Percentiles rank a stretch among this genome's conserved stretches.
phyloP scores from a whole-genome alignment of 2,113 vertebrate species.

The Cephalopterus ornatus region DNA sequence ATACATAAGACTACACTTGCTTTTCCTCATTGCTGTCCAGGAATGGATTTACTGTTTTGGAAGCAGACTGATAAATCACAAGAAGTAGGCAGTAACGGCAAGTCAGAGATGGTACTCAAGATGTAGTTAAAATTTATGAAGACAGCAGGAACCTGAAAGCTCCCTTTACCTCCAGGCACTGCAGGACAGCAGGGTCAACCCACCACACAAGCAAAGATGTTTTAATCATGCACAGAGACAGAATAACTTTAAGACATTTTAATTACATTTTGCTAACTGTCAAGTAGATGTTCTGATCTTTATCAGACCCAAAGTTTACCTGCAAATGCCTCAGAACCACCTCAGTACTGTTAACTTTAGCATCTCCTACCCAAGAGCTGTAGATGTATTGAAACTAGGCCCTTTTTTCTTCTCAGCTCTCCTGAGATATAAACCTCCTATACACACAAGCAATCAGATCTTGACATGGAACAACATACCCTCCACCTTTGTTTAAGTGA shows the following conservation, averaged over 20 bases:
- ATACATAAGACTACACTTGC: background rate
- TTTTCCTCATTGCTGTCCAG: background rate
- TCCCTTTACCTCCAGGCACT: background rate
- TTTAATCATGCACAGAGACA: background rate
- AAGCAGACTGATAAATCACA: background rate
- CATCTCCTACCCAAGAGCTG: background rate
- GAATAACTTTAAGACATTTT: background rate
- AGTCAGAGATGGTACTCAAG: background rate
- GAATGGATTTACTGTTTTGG: background rate
- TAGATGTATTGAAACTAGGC: background rate
- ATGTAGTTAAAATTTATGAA: background rate
- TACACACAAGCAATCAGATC: background rate
- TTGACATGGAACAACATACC: background rate
- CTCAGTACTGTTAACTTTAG: background rate
- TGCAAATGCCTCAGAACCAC: background rate
- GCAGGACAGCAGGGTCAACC: background rate
- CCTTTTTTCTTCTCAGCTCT: background rate
- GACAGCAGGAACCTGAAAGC: background rate
- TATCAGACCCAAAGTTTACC: background rate
- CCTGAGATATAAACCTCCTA: background rate
- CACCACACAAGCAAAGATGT: background rate
- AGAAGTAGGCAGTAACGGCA: background rate
- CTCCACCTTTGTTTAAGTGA: background rate
- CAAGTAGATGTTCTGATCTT: background rate
- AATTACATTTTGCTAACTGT: background rate